Conservation (phyloP, 1,140 invertebrate species). For the Caenorhabditis brenneri region DNA sequence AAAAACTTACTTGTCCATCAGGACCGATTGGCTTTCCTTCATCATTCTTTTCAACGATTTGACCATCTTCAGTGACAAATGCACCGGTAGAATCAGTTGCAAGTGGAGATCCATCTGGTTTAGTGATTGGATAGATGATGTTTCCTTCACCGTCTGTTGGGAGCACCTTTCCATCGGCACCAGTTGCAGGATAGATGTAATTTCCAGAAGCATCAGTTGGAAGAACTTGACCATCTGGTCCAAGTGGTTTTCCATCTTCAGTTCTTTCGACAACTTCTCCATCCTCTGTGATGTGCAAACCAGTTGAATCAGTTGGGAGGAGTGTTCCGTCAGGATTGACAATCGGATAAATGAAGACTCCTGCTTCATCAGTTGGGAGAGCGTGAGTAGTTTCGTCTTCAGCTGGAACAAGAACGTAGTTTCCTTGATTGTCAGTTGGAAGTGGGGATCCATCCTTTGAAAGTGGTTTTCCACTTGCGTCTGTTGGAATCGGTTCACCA, state of each 20-base stretch:
- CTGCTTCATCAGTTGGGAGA: slow-evolving; percentile 55
- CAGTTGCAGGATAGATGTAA: not conserved
- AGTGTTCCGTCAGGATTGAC: slow-evolving; percentile 51
- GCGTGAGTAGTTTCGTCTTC: not conserved
- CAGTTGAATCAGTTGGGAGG: slow-evolving; percentile 49
- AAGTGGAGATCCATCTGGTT: slow-evolving; percentile 54
- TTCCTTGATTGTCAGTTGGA: slow-evolving; percentile 27
- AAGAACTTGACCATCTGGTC: slow-evolving; percentile 48
- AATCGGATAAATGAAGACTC: slow-evolving; percentile 49
- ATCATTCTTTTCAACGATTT: not conserved
- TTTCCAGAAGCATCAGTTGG: slow-evolving; percentile 40
- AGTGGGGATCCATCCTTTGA: slow-evolving; percentile 38
- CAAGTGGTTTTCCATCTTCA: slow-evolving; percentile 11
- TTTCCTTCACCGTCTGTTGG: slow-evolving; percentile 52
- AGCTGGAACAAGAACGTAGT: not conserved
- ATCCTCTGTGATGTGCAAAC: not conserved
- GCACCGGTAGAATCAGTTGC: slow-evolving; percentile 38
- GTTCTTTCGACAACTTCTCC: slow-evolving; percentile 31
- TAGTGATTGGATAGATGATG: slow-evolving; percentile 27
- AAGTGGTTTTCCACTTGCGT: not conserved
- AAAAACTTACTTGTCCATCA: slow-evolving; percentile 44
- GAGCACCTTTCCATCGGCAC: not conserved
- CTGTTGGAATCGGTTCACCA: slow-evolving; percentile 43
- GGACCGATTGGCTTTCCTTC: slow-evolving; percentile 40
- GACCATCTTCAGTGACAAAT: not conserved